Base-by-base conservation (phyloP, 35 echinoderm and acorn worm species). In the Apostichopus californicus region DNA sequence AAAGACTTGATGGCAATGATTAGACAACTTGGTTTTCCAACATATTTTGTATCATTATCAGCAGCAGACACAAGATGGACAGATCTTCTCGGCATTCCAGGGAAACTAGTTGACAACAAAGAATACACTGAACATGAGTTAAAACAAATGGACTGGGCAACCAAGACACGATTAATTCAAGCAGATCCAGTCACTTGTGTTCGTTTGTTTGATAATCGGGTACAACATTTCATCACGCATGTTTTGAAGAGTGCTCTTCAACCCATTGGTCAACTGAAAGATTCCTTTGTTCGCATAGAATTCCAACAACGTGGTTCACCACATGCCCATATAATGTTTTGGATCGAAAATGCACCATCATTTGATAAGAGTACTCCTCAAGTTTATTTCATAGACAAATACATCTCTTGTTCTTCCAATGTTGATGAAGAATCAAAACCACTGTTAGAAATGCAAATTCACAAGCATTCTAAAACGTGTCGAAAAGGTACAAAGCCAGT, bases 161-260 rank as follows among this genome's bases (percentile, higher is more conserved):
- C 61, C 56, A 94, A 94, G 79, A 57, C 93, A 1, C 3, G 56
- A 34, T 66, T 94, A 13, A 86, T 94, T 28, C 63, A 94, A 58
- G 20, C 64, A 15, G 93, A 94, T 92, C 93, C 93, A 15, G 93
- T 94, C 18, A 94, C 93, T 58, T 94, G 93, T 83, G 77, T 86
- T 10, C 0, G 93, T 0, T 80, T 78, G 20, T 94, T 94, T 91
- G 93, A 94, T 28, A 15, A 94, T 78, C 20, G 73, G 18, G 2
- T 93, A 14, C 92, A 87, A 78, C 9, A 3, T 80, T 80, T 80
- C 15, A 80, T 80, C 5, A 80, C 6, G 24, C 7, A 80, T 80
- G 78, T 80, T 5, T 80, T 80, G 22, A 80, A 80, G 25, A 9
- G 7, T 9, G 25, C 24, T 24, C 18, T 80, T 80, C 9, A 73